phyloP scores from a whole-genome alignment of 2,888 invertebrate genomes.

The Cataglyphis livida region DNA sequence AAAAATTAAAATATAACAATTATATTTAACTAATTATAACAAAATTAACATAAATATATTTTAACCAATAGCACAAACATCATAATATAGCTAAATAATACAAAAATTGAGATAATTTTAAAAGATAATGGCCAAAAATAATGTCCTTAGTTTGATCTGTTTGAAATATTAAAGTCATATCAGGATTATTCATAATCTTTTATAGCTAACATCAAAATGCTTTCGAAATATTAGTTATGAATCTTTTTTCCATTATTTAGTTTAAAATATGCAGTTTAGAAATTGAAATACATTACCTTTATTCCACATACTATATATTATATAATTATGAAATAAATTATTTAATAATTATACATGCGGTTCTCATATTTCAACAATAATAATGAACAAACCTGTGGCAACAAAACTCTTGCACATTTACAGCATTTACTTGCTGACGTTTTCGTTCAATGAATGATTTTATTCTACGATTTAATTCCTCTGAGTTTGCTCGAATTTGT shows the following conservation, averaged over 20 bases:
- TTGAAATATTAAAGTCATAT: background rate
- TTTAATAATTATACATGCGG: background rate
- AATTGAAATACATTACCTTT: too few species aligned
- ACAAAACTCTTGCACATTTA: slow-evolving; percentile 92
- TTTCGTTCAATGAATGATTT: slow-evolving; percentile 92
- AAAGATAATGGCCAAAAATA: background rate
- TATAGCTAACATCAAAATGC: too few species aligned
- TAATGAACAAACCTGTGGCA: slow-evolving; percentile 78
- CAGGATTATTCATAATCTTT: background rate
- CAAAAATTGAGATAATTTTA: background rate
- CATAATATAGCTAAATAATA: too few species aligned
- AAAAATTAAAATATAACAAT: background rate
- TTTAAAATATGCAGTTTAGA: too few species aligned
- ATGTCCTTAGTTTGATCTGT: background rate
- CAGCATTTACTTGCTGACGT: slow-evolving; percentile 90
- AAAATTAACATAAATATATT: too few species aligned
- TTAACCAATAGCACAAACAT: too few species aligned
- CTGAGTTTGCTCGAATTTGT: slow-evolving; percentile 90
- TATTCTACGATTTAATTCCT: slow-evolving; percentile 90
- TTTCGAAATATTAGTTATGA: too few species aligned
- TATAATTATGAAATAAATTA: too few species aligned
- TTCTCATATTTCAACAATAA: slow-evolving; percentile 20
- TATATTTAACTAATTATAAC: too few species aligned
- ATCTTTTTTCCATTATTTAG: background rate
- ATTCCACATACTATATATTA: too few species aligned